Evolutionary conservation across 2,888 invertebrate genomes (phyloP).

Genomic region (Drosophila subquinaria): DNA sequence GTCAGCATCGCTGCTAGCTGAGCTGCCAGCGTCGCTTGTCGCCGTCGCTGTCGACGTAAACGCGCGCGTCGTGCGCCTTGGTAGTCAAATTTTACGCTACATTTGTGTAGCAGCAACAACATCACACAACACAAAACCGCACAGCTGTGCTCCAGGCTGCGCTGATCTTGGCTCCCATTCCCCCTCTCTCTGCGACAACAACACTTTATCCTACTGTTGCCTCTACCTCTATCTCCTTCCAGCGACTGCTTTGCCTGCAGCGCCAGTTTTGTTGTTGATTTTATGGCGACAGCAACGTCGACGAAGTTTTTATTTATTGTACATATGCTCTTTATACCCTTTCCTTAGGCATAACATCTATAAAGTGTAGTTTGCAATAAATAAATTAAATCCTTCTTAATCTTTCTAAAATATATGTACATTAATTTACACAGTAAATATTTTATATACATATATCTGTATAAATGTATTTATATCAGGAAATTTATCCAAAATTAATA

Average conservation of each 20-base stretch:
- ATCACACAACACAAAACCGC: slow-evolving; percentile 9
- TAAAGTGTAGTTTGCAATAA: background rate
- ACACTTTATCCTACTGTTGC: slow-evolving; percentile 17
- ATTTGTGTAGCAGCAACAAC: slow-evolving; percentile 40
- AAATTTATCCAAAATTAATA: too few species aligned
- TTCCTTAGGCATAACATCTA: background rate
- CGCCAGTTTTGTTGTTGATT: slow-evolving; percentile 28
- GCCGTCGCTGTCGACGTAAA: slow-evolving; percentile 6
- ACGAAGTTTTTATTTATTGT: slow-evolving; percentile 44
- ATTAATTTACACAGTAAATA: too few species aligned
- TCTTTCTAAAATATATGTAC: background rate
- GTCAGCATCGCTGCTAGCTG: slow-evolving; percentile 23
- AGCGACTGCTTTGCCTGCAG: slow-evolving; percentile 6
- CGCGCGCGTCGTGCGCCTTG: slow-evolving; percentile 18
- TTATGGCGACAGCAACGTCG: slow-evolving; percentile 32
- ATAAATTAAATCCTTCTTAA: too few species aligned
- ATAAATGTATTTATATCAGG: too few species aligned
- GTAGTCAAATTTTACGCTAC: slow-evolving; percentile 60
- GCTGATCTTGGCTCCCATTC: slow-evolving; percentile 31
- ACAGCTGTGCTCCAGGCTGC: slow-evolving; percentile 45
- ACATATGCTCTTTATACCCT: slow-evolving; percentile 23
- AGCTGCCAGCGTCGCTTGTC: background rate
- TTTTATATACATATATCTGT: too few species aligned
- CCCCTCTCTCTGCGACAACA: background rate
- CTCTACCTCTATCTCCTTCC: slow-evolving; percentile 3